phyloP scores from a whole-genome alignment of 2,113 vertebrate genomes.

The Ellobius talpinus region DNA sequence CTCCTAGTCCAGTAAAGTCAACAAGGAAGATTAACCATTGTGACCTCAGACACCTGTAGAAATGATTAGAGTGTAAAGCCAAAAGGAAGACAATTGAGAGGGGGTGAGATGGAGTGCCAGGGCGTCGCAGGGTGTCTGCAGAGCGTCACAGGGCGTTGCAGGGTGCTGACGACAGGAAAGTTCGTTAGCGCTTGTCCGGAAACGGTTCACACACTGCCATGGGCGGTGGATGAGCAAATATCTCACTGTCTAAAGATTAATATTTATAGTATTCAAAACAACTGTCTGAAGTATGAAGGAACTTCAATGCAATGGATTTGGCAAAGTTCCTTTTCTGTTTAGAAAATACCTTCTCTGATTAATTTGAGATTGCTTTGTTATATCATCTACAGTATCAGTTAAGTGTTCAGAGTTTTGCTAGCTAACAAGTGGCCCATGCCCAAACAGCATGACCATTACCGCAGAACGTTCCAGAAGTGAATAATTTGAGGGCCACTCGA shows the following conservation, averaged over 20 bases:
- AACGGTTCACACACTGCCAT: neutral
- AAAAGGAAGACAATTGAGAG: neutral
- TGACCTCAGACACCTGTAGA: neutral
- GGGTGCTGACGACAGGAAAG: neutral
- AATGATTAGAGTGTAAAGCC: neutral
- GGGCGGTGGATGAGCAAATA: neutral
- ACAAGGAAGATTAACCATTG: neutral
- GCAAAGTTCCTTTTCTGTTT: neutral
- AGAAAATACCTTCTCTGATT: neutral
- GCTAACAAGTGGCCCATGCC: neutral
- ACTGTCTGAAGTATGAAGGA: neutral
- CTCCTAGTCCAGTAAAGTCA: neutral
- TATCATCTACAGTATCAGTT: neutral
- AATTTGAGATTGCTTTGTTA: neutral
- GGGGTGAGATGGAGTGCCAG: neutral
- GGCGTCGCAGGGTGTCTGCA: neutral
- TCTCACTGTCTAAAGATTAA: neutral
- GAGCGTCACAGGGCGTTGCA: neutral
- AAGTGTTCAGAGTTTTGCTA: neutral
- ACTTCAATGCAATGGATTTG: neutral
- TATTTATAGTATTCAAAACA: neutral
- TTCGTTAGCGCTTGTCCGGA: neutral
- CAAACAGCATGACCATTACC: neutral
- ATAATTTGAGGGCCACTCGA: neutral
- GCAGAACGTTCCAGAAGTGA: neutral